These are phyloP conservation scores for Eilema griseolum DNA, from an alignment of 2,888 invertebrate species.

Conservation along the genomic window DNA sequence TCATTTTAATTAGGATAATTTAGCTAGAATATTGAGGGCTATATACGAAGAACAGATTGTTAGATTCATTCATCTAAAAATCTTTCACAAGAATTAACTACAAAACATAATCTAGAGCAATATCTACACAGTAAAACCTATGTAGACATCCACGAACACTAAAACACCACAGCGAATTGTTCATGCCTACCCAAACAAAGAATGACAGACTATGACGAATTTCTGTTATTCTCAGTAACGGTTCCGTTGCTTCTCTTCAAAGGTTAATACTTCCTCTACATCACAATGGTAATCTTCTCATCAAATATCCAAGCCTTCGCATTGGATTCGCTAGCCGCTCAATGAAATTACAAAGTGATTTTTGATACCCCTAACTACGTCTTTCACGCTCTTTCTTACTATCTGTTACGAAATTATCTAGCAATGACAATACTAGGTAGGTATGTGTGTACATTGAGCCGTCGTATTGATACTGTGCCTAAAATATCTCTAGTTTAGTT, in stretches of 20 bases:
- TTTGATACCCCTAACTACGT: constrained; percentile 32
- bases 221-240: constrained; percentile 28
- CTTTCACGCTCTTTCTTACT: constrained; percentile 31
- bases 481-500: not conserved
- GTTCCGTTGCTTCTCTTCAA: constrained; percentile 35
- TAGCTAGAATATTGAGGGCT: too few species aligned
- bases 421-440: constrained; percentile 6
- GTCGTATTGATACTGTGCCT: not conserved
- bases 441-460: not conserved
- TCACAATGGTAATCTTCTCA: constrained; percentile 64
- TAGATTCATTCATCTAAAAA: not conserved
- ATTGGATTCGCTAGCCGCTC: constrained; percentile 45
- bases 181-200: constrained; percentile 42
- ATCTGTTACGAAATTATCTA: constrained; percentile 14
- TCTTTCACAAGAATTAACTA: not conserved
- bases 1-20: too few species aligned
- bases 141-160: constrained; percentile 18
- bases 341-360: constrained; percentile 40
- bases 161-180: constrained; percentile 28
- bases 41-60: too few species aligned
- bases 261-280: constrained; percentile 50
- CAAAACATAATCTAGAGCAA: constrained; percentile 4
- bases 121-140: constrained; percentile 10
- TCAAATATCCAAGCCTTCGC: constrained; percentile 58
- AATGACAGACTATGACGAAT: constrained; percentile 44